These are phyloP conservation scores for Halcyon malimbica DNA, from an alignment of 2,113 vertebrate species.

Conservation along the genomic window DNA sequence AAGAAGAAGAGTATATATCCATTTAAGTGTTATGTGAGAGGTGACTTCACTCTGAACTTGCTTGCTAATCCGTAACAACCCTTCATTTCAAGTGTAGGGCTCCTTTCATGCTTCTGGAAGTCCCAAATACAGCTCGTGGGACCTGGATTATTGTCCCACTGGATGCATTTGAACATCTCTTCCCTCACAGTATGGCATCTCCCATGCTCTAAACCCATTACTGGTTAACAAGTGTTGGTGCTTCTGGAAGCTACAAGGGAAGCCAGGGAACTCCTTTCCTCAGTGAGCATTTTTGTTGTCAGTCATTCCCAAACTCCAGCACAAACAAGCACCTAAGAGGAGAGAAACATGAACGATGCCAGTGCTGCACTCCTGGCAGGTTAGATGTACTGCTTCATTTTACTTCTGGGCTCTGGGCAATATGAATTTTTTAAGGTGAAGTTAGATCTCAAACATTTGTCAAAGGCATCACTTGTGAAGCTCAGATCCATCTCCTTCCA, in stretches of 20 bases:
- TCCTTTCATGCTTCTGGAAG: not conserved
- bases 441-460: constrained; percentile 6
- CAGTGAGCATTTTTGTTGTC: not conserved
- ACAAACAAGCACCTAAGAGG: not conserved
- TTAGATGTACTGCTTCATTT: not conserved
- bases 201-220: not conserved
- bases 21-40: not conserved
- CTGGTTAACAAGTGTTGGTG: not conserved
- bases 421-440: constrained; percentile 35
- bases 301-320: not conserved
- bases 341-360: accelerated
- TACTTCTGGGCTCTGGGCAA: not conserved
- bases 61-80: not conserved
- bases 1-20: not conserved
- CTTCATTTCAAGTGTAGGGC: not conserved
- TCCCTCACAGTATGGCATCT: not conserved
- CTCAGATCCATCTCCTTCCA: constrained; percentile 5
- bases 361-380: not conserved
- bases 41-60: not conserved
- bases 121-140: not conserved
- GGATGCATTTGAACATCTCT: not conserved
- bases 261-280: not conserved
- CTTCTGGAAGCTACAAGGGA: not conserved
- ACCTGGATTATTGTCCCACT: not conserved
- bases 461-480: not conserved